Percentiles rank a stretch among this genome's conserved stretches.
phyloP scores from a whole-genome alignment of 2,888 invertebrate genomes.

The Meiosimyza platycephala region DNA sequence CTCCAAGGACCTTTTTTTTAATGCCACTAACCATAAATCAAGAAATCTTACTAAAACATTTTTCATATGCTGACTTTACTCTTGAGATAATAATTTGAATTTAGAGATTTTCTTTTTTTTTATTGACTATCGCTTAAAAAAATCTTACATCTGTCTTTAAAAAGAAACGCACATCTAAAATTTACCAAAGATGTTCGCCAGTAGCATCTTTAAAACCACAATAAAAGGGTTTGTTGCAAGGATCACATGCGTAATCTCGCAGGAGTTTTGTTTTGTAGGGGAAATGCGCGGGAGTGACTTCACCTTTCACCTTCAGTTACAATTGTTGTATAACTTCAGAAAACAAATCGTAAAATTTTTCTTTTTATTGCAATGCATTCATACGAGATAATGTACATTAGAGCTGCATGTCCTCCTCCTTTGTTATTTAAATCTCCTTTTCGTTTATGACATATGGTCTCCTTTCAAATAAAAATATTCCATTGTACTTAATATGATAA shows the following conservation, averaged over 20 bases:
- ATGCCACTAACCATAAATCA: constrained; percentile 15
- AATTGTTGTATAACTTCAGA: too few relatives aligned
- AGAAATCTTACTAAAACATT: background rate
- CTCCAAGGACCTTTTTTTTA: background rate
- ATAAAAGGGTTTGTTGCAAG: too few relatives aligned
- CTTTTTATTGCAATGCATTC: background rate
- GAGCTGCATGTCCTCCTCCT: constrained; percentile 10
- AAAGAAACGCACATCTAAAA: background rate
- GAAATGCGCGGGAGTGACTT: too few relatives aligned
- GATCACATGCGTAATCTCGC: too few relatives aligned
- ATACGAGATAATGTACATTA: background rate
- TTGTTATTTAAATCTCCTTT: constrained; percentile 13
- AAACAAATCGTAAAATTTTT: too few relatives aligned
- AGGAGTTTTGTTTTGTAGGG: too few relatives aligned
- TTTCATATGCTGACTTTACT: background rate
- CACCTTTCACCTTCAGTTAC: too few relatives aligned
- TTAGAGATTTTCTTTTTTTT: background rate
- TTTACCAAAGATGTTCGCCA: too few relatives aligned
- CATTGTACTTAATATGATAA: too few relatives aligned
- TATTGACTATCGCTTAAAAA: background rate
- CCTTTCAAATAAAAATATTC: too few relatives aligned
- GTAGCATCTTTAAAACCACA: too few relatives aligned
- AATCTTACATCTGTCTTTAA: constrained; percentile 15
- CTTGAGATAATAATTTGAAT: constrained; percentile 14
- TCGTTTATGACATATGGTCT: too few relatives aligned